A percentile compares a stretch with the other conserved stretches of the same genome.
Conservation (phyloP, 2,113 vertebrate species). For the Sitta europaea region DNA sequence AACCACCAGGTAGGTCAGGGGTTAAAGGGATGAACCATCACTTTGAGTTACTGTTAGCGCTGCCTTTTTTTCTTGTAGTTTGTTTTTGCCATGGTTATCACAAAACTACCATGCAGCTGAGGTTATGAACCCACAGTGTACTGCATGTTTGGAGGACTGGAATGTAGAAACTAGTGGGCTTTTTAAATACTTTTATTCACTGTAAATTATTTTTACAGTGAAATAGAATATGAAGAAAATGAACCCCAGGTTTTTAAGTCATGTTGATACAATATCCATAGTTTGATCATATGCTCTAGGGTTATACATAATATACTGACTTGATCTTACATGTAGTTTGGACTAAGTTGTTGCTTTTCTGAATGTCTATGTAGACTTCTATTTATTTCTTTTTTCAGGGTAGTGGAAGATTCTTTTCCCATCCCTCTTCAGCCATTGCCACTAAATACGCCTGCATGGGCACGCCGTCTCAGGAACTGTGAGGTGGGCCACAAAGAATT, state of each 20-base stretch:
- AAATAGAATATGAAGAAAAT: neutral
- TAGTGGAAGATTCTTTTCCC: slow-evolving; percentile 65
- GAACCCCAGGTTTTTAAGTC: neutral
- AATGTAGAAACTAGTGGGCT: neutral
- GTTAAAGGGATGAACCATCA: neutral
- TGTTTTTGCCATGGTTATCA: neutral
- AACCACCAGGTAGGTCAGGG: slow-evolving; percentile 59
- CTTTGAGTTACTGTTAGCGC: neutral
- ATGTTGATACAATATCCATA: neutral
- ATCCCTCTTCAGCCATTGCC: slow-evolving; percentile 72
- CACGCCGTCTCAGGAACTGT: slow-evolving; percentile 75
- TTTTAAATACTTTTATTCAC: neutral
- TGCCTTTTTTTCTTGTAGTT: neutral
- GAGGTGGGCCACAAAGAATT: slow-evolving; percentile 70
- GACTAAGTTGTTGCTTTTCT: neutral
- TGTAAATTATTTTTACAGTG: neutral
- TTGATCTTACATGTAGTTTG: neutral
- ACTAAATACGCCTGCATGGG: slow-evolving; percentile 78
- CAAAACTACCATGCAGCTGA: neutral
- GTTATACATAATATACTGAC: neutral
- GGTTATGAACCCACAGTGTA: neutral
- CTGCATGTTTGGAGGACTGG: neutral
- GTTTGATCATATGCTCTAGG: neutral
- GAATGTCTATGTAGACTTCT: neutral
- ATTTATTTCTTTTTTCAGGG: slow-evolving; percentile 12